Evolutionary conservation across 2,888 invertebrate species (phyloP), one percentile per base, ranked within the genome.

Genomic region (Leptinotarsa rubiginosa): DNA sequence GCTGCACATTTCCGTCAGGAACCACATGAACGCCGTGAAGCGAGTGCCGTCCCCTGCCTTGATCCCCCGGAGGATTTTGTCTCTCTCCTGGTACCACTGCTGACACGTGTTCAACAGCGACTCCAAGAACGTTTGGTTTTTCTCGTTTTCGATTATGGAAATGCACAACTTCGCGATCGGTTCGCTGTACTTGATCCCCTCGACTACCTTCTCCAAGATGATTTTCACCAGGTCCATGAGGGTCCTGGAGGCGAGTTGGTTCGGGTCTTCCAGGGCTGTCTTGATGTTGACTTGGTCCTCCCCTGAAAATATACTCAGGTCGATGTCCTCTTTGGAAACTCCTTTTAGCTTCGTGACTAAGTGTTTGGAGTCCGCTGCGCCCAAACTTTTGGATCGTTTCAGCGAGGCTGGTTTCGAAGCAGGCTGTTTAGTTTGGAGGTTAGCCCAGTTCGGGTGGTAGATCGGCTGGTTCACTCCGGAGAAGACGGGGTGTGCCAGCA

Each of bases 1-100:
- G 86, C 95, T 94, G 88, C 95, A 96, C 93, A 96, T 95, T 91
- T 96, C 96, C 83, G 95, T 94, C 79, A 96, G 90, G 90, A 96
- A 96, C 87, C 94, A 94, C 91, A 96, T 95, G 89, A 96, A 96
- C 80, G 96, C 95, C 84, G 93, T 94, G 85, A 91, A 93, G 75
- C 92, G 91, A 54, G 92, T 92, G 69, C 93, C 91, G 16, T 93
- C 93, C 71, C 92, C 83, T 87, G 90, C 85, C 80, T 87, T 87
- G 31, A 87, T 82, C 1, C 90, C 86, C 73, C 91, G 89, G 69
- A 92, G 86, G 75, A 92, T 86, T 89, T 93, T 92, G 81, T 93
- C 93, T 52, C 94, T 89, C 88, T 96, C 96, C 87, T 95, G 95
- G 88, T 95, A 96, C 88, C 87, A 85, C 88, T 96, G 96, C 87